These are phyloP conservation scores for Andrena praecox DNA, from an alignment of 2,888 invertebrate genomes.

Conservation along the genomic window DNA sequence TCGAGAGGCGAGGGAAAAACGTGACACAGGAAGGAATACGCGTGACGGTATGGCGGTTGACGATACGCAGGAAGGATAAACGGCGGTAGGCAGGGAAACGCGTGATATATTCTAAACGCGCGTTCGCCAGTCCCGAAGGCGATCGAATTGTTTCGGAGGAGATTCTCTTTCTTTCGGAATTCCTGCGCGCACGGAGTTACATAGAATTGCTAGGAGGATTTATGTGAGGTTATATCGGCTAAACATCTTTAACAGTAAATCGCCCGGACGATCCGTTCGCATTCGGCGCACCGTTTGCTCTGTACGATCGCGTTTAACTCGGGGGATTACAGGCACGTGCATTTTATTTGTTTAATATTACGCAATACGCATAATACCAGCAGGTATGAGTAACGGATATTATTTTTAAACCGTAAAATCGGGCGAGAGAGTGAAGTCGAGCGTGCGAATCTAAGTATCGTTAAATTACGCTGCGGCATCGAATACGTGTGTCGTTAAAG, in stretches of 20 bases:
- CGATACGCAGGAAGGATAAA: not conserved
- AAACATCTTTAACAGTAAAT: not conserved
- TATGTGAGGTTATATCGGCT: conserved; percentile 53
- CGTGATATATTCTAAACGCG: not conserved
- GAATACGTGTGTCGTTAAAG: conserved; percentile 12
- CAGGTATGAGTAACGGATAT: conserved; percentile 51
- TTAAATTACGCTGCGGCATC: not conserved
- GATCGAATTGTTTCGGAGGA: not conserved
- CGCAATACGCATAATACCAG: conserved; percentile 47
- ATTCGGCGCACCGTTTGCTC: conserved; percentile 11
- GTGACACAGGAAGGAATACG: not conserved
- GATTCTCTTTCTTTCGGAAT: not conserved
- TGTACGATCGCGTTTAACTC: conserved; percentile 3
- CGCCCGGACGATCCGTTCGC: not conserved
- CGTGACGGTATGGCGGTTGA: not conserved
- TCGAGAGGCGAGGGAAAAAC: not conserved
- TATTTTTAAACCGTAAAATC: conserved; percentile 53
- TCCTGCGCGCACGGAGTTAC: not conserved
- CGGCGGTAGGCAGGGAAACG: not conserved
- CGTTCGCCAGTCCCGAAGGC: not conserved
- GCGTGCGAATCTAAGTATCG: conserved; percentile 10
- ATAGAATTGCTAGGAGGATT: conserved; percentile 11
- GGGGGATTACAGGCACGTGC: conserved; percentile 45
- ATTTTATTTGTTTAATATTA: conserved; percentile 53
- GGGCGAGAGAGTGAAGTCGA: conserved; percentile 6